phyloP scores from a whole-genome alignment of 2,797 vertebrate species.

The Coluber constrictor region DNA sequence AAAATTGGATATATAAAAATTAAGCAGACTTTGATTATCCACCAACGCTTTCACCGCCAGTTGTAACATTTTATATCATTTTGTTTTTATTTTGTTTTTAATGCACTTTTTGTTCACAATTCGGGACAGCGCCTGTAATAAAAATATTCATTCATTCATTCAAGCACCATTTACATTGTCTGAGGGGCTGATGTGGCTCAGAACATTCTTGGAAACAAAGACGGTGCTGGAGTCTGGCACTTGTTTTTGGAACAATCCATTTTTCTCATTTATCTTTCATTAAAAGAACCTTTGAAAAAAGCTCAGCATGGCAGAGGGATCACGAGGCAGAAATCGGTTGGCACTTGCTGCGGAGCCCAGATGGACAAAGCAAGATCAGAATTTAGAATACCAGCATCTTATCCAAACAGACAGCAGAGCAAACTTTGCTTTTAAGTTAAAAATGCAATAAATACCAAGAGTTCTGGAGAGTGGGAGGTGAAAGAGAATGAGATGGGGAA shows the following conservation, averaged over 20 bases:
- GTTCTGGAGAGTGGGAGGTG: background rate
- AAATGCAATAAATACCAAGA: background rate
- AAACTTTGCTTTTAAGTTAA: background rate
- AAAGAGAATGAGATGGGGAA: background rate
- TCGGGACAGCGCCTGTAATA: background rate
- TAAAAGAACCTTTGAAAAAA: background rate
- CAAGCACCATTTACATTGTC: background rate
- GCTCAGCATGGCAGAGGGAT: background rate
- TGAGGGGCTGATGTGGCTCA: background rate
- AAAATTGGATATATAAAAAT: background rate
- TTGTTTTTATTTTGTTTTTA: background rate
- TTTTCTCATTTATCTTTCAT: background rate
- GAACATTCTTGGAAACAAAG: background rate
- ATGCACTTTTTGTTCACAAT: background rate
- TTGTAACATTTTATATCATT: background rate
- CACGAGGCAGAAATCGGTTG: background rate
- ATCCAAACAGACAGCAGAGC: background rate
- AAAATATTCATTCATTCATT: background rate
- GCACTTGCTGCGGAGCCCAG: background rate
- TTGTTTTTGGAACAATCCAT: background rate
- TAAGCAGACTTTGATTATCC: background rate
- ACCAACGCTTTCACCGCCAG: background rate
- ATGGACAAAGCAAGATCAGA: background rate
- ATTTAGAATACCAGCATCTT: background rate
- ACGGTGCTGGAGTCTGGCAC: background rate